phyloP scores from a whole-genome alignment of 2,113 vertebrate genomes.

The Lynx canadensis region DNA sequence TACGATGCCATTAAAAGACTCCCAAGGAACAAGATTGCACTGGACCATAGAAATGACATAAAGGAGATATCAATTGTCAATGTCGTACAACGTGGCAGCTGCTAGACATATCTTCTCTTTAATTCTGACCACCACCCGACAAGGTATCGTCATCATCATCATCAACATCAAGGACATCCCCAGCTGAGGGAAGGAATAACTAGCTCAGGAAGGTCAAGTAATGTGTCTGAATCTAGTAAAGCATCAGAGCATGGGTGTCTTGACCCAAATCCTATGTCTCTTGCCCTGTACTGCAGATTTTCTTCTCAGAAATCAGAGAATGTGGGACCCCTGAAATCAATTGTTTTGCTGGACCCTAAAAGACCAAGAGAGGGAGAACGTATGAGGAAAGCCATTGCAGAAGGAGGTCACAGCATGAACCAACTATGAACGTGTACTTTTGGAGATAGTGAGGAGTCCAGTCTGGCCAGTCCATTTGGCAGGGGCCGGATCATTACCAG shows the following conservation, averaged over 20 bases:
- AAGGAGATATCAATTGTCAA: not conserved
- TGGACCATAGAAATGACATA: not conserved
- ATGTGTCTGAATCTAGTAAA: not conserved
- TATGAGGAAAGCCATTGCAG: not conserved
- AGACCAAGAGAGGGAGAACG: not conserved
- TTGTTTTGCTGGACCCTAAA: not conserved
- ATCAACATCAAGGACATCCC: not conserved
- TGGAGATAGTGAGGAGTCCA: not conserved
- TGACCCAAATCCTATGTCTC: not conserved
- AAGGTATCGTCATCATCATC: not conserved
- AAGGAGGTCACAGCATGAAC: not conserved
- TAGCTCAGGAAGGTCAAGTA: not conserved
- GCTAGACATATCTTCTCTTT: not conserved
- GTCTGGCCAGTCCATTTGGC: not conserved
- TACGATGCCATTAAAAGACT: not conserved
- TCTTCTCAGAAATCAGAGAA: not conserved
- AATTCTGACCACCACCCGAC: not conserved
- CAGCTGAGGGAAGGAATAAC: not conserved
- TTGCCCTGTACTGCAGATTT: rapidly evolving
- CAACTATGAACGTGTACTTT: not conserved
- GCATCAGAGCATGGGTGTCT: not conserved
- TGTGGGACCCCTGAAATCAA: not conserved
- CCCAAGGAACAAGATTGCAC: not conserved
- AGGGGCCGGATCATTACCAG: not conserved
- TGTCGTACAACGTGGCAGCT: not conserved